Evolutionary conservation across 2,113 vertebrate species (phyloP), one percentile per base, ranked within the genome.

Genomic region (Amazona guildingii): DNA sequence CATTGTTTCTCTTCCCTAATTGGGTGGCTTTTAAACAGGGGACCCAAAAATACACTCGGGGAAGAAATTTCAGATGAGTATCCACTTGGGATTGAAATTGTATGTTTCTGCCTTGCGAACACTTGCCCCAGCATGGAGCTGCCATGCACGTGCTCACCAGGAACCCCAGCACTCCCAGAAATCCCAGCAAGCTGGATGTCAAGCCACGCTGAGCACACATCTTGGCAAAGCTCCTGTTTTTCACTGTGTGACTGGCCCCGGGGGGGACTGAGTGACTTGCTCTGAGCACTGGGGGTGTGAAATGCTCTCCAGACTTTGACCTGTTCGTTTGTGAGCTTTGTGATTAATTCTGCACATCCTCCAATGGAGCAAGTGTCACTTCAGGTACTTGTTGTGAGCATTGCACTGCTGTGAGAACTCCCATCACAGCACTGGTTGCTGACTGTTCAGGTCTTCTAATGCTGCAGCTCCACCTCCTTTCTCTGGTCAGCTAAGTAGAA

Each of bases 11-110:
- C 70, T 13, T 94, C 84, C 82, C 84, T 89, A 33, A 17, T 59
- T 83, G 87, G 3, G 76, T 57, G 62, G 52, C 62, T 97, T 84
- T 66, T 57, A 76, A 82, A 80, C 62, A 77, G 82, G 91, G 87
- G 70, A 39, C 86, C 82, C 93, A 94, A 92, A 96, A 96, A 96
- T 96, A 96, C 93, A 67, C 61, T 81, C 72, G 88, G 79, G 31
- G 86, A 11, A 88, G 88, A 64, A 59, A 76, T 74, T 83, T 93
- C 88, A 64, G 85, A 92, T 70, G 64, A 55, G 11, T 83, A 51
- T 33, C 85, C 92, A 35, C 73, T 74, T 16, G 76, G 90, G 92
- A 88, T 70, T 62, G 69, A 9, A 21, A 77, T 74, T 29, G 7
- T 51, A 31, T 81, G 85, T 24, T 85, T 48, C 28, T 85, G 90